Conservation (phyloP, 2,888 invertebrate genomes). For the Hyposoter dolosus region DNA sequence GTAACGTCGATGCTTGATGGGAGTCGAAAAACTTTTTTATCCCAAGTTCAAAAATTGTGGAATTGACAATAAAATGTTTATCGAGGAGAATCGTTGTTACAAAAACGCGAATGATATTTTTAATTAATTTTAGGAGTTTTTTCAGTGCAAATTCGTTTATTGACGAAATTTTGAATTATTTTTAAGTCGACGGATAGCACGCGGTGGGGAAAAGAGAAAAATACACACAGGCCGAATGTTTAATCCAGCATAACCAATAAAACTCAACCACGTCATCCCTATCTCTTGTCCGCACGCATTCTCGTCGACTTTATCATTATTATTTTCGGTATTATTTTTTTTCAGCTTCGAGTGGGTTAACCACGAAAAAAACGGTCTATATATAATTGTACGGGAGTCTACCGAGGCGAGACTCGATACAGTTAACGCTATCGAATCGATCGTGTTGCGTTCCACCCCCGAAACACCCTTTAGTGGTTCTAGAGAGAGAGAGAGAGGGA, state of each 20-base stretch:
- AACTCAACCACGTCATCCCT: slow-evolving; percentile 3
- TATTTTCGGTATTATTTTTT: slow-evolving; percentile 30
- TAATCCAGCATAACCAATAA: slow-evolving; percentile 18
- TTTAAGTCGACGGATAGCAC: neutral
- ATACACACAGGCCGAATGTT: neutral
- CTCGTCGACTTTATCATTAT: slow-evolving; percentile 22
- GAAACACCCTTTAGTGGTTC: slow-evolving; percentile 32
- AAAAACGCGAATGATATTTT: neutral
- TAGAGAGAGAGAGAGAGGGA: slow-evolving; percentile 42
- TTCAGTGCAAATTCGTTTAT: neutral
- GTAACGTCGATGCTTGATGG: neutral
- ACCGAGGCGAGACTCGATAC: slow-evolving; percentile 62
- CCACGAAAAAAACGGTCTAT: slow-evolving; percentile 50
- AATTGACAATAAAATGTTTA: neutral
- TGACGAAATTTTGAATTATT: neutral
- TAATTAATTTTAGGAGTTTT: neutral
- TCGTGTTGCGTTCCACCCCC: slow-evolving; percentile 45
- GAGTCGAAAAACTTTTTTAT: neutral
- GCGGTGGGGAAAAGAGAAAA: neutral
- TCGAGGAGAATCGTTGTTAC: neutral
- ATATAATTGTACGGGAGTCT: slow-evolving; percentile 62
- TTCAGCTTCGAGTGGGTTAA: slow-evolving; percentile 24
- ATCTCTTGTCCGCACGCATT: slow-evolving; percentile 17
- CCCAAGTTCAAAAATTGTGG: neutral
- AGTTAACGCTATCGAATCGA: slow-evolving; percentile 65